Conservation (phyloP, 2,888 invertebrate genomes). For the Argyresthia albistria region DNA sequence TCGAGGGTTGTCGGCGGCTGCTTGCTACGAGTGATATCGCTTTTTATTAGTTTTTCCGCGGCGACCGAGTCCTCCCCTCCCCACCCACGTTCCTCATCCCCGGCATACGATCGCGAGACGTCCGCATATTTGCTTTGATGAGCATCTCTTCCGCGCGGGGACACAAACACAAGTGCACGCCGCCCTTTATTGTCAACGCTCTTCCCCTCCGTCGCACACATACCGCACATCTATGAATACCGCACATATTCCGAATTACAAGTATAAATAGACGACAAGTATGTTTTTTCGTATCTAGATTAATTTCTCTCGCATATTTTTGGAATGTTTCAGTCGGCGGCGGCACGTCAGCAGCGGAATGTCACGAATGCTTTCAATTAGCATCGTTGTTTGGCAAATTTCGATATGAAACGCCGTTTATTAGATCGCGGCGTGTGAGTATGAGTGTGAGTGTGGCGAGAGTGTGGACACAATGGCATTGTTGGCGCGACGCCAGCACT, state of each 20-base stretch:
- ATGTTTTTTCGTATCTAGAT: slow-evolving; percentile 10
- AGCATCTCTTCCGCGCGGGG: slow-evolving; percentile 7
- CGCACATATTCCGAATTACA: slow-evolving; percentile 24
- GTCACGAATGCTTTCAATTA: slow-evolving; percentile 38
- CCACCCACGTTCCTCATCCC: slow-evolving; percentile 13
- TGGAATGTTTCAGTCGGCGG: slow-evolving; percentile 18
- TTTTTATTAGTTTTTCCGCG: slow-evolving; percentile 66
- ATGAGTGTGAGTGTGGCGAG: slow-evolving; percentile 5
- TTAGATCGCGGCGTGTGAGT: slow-evolving; percentile 23
- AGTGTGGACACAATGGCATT: slow-evolving; percentile 18
- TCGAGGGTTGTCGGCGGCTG: slow-evolving; percentile 10
- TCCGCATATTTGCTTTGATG: slow-evolving; percentile 44
- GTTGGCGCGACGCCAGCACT: slow-evolving; percentile 27
- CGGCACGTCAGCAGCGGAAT: slow-evolving; percentile 30
- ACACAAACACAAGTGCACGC: no score
- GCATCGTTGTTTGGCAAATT: slow-evolving; percentile 40
- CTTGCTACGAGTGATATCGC: slow-evolving; percentile 37
- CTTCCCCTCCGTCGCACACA: slow-evolving; percentile 7
- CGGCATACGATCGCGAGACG: slow-evolving; percentile 1
- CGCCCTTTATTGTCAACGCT: slow-evolving; percentile 10
- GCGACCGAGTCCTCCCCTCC: slow-evolving; percentile 33
- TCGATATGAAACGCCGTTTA: slow-evolving; percentile 37
- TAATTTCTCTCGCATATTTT: slow-evolving; percentile 15
- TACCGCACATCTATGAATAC: slow-evolving; percentile 17
- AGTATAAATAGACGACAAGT: slow-evolving; percentile 31